Evolutionary conservation across 2,888 invertebrate genomes (phyloP).

Genomic region (Mantis religiosa): DNA sequence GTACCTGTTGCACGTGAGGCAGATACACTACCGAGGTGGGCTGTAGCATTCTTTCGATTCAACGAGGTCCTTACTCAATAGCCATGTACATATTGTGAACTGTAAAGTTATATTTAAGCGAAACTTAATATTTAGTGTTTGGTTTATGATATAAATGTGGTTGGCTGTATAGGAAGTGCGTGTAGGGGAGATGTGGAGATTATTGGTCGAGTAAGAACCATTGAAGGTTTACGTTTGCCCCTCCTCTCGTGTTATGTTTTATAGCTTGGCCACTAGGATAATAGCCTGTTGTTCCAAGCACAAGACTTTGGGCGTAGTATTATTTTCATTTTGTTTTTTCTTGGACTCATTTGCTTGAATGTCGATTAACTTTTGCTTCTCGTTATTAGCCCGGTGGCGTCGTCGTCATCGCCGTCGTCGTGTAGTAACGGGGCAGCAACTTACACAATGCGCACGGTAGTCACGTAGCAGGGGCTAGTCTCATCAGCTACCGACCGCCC

Average conservation of each 20-base stretch:
- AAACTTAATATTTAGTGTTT: too few species aligned
- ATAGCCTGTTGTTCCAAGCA: background rate
- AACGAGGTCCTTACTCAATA: too few species aligned
- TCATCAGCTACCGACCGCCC: background rate
- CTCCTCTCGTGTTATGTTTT: background rate
- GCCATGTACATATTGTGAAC: too few species aligned
- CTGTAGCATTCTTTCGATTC: too few species aligned
- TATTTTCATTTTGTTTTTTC: background rate
- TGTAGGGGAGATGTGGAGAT: background rate
- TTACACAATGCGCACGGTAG: background rate
- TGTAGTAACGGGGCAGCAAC: background rate
- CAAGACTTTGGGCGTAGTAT: too few species aligned
- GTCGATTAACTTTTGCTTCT: background rate
- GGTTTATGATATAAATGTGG: too few species aligned
- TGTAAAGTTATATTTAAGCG: too few species aligned
- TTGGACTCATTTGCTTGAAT: conserved; percentile 6
- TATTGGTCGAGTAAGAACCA: background rate
- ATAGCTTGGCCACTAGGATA: background rate
- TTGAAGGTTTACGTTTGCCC: too few species aligned
- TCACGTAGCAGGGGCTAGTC: background rate
- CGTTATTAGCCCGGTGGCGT: background rate
- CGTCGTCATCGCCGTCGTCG: background rate
- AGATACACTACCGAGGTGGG: too few species aligned
- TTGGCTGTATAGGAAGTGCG: background rate
- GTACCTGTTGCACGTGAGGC: too few species aligned